These are phyloP conservation scores for Coenobita brevimanus DNA, from an alignment of 1,140 invertebrate genomes.

Conservation along the genomic window DNA sequence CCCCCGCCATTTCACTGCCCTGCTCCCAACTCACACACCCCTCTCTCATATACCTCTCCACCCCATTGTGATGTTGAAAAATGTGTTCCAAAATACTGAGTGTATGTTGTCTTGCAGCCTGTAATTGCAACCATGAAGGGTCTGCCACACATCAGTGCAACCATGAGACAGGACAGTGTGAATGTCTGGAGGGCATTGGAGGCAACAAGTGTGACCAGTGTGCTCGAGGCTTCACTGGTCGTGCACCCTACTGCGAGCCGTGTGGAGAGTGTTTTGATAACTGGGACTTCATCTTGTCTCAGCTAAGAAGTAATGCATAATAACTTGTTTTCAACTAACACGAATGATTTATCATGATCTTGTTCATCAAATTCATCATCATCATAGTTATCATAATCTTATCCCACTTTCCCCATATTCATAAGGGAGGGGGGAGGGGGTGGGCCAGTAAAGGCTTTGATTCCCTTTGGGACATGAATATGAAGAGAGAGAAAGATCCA, in stretches of 20 bases:
- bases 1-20: no score
- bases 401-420: no score
- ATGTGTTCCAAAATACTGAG: background rate
- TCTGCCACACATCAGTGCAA: slow-evolving; percentile 90
- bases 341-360: no score
- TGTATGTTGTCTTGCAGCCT: slow-evolving; percentile 39
- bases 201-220: slow-evolving; percentile 97
- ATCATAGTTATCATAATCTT: no score
- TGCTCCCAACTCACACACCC: no score
- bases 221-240: slow-evolving; percentile 93
- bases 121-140: slow-evolving; percentile 88
- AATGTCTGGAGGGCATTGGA: slow-evolving; percentile 93
- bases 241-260: slow-evolving; percentile 90
- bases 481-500: no score
- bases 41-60: no score
- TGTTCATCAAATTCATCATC: no score
- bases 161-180: slow-evolving; percentile 88
- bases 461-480: no score
- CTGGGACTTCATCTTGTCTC: slow-evolving; percentile 93
- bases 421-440: no score
- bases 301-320: slow-evolving; percentile 79
- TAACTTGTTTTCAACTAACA: no score
- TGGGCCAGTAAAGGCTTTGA: no score
- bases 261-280: slow-evolving; percentile 99
- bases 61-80: background rate